These are phyloP conservation scores for Microtus richardsoni DNA, from an alignment of 2,113 vertebrate species.

Conservation along the genomic window DNA sequence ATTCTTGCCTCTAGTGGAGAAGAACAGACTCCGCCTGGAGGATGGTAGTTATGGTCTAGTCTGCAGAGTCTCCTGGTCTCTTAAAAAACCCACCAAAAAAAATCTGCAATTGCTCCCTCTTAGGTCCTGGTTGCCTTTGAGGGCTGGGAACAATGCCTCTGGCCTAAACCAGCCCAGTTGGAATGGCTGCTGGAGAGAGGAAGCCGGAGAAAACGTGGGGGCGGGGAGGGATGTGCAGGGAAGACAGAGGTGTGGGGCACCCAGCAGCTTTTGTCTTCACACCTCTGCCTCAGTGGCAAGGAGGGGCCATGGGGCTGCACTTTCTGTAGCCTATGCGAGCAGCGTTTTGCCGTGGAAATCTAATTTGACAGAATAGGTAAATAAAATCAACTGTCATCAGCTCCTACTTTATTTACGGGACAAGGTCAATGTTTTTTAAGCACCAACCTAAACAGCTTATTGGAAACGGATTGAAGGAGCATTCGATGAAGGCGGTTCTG, in stretches of 20 bases:
- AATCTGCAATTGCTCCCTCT: neutral
- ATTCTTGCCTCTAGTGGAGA: neutral
- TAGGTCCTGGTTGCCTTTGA: neutral
- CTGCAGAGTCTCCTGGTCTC: neutral
- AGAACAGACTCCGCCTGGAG: neutral
- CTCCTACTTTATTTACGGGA: constrained; percentile 90
- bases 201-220: neutral
- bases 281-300: neutral
- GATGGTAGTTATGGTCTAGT: neutral
- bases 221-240: neutral
- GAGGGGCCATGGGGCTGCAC: neutral
- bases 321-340: constrained; percentile 41
- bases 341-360: constrained; percentile 83
- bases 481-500: constrained; percentile 82
- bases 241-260: neutral
- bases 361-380: constrained; percentile 93
- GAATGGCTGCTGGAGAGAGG: no score
- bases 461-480: constrained; percentile 90
- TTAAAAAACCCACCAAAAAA: neutral
- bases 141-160: neutral
- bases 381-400: constrained; percentile 95
- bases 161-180: neutral
- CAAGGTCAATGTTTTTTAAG: constrained; percentile 88
- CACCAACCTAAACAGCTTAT: constrained; percentile 83
- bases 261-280: constrained; percentile 8